phyloP scores from a whole-genome alignment of 2,888 invertebrate species.

The Harmothoe impar region DNA sequence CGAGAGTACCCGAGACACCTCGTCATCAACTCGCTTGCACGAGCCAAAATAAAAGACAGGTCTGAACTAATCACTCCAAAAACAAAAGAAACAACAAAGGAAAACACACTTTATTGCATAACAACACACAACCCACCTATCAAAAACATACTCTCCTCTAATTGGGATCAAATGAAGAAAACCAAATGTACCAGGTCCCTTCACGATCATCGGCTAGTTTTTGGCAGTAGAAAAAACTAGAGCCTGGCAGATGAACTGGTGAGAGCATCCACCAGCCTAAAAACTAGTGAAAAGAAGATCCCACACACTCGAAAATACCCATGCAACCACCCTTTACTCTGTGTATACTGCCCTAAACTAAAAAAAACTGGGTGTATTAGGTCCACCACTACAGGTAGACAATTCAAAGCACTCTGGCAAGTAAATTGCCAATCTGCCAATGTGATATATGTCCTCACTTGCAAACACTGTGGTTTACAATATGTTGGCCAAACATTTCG shows the following conservation, averaged over 20 bases:
- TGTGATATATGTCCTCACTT: no score
- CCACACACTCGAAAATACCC: no score
- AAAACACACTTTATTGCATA: background rate
- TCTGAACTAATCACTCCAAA: background rate
- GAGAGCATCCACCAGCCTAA: background rate
- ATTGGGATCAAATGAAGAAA: background rate
- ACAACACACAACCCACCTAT: background rate
- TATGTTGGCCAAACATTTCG: no score
- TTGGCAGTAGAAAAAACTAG: background rate
- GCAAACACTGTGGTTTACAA: no score
- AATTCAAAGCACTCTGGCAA: no score
- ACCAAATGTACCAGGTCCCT: background rate
- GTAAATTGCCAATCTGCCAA: no score
- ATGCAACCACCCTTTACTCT: background rate
- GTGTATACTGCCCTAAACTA: background rate
- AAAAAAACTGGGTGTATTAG: background rate
- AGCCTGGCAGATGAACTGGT: background rate
- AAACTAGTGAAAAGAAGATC: background rate
- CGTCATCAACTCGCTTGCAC: background rate
- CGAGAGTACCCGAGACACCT: background rate
- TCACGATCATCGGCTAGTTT: background rate
- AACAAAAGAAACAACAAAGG: background rate
- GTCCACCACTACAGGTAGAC: background rate
- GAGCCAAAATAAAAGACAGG: background rate
- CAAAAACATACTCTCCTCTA: background rate